phyloP scores from a whole-genome alignment of 2,888 invertebrate genomes.

The Philaethria dido region DNA sequence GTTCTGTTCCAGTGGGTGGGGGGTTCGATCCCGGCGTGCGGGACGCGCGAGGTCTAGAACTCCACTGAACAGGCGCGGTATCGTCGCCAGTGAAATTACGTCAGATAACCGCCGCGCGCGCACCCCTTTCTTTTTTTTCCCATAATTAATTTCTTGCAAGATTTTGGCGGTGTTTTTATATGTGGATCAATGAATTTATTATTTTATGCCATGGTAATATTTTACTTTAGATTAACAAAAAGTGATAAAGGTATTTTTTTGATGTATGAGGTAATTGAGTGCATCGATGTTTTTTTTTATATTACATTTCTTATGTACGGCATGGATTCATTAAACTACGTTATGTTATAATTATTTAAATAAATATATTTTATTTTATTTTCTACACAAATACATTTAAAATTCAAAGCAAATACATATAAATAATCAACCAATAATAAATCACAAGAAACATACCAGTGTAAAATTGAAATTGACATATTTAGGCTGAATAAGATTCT shows the following conservation, averaged over 20 bases:
- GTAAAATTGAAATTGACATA: background rate
- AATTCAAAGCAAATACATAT: background rate
- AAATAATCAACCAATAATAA: background rate
- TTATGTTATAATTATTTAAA: background rate
- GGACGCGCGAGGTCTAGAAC: slow-evolving; percentile 69
- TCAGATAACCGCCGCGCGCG: slow-evolving; percentile 67
- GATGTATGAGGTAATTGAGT: slow-evolving; percentile 10
- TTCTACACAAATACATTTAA: too few species aligned
- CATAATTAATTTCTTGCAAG: slow-evolving; percentile 78
- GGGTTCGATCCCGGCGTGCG: slow-evolving; percentile 59
- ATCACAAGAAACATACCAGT: background rate
- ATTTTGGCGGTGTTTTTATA: slow-evolving; percentile 66
- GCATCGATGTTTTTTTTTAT: slow-evolving; percentile 5
- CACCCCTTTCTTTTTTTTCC: slow-evolving; percentile 81
- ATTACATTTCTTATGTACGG: background rate
- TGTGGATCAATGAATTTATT: slow-evolving; percentile 43
- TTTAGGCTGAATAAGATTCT: slow-evolving; percentile 60
- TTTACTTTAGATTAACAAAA: slow-evolving; percentile 26
- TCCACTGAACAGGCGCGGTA: slow-evolving; percentile 64
- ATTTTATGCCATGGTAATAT: slow-evolving; percentile 23
- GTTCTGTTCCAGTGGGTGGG: slow-evolving; percentile 29
- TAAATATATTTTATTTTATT: background rate
- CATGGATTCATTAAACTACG: too few species aligned
- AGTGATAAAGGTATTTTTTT: slow-evolving; percentile 23
- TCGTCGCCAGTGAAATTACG: slow-evolving; percentile 69